phyloP scores from a whole-genome alignment of 2,797 vertebrate genomes.

The Natrix natrix region DNA sequence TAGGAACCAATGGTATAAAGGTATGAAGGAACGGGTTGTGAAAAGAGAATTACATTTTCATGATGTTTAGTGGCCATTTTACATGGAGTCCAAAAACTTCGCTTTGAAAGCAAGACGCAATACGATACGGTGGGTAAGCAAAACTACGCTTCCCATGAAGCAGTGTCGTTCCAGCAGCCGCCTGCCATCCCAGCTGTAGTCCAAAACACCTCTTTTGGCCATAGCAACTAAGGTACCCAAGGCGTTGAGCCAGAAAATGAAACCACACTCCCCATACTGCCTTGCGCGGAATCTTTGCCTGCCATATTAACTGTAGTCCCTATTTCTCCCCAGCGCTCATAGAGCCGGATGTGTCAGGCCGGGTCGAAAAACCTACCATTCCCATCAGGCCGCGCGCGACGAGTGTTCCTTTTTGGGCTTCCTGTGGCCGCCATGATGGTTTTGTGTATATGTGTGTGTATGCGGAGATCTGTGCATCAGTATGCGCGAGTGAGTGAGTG shows the following conservation, averaged over 20 bases:
- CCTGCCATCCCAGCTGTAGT: constrained; percentile 37
- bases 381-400: constrained; percentile 50
- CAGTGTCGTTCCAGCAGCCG: not conserved
- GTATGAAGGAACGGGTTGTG: not conserved
- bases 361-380: constrained; percentile 52
- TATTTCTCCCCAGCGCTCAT: constrained; percentile 14
- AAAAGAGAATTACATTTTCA: constrained; percentile 11
- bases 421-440: constrained; percentile 29
- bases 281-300: constrained; percentile 11
- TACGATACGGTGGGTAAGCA: too few relatives aligned
- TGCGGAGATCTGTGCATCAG: constrained; percentile 14
- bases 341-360: constrained; percentile 23
- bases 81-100: not conserved
- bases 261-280: constrained; percentile 58
- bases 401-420: constrained; percentile 13
- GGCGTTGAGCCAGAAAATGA: not conserved
- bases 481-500: constrained; percentile 24
- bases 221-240: constrained; percentile 4
- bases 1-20: not conserved
- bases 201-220: constrained; percentile 43
- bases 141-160: constrained; percentile 17
- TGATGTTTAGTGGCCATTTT: not conserved
- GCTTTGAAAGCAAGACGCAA: not conserved
- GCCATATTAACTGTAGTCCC: constrained; percentile 62
- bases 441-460: constrained; percentile 24